Percentiles rank a stretch among this genome's conserved stretches.
Evolutionary conservation across 2,888 invertebrate genomes (phyloP).

Genomic region (Trisateles emortualis): DNA sequence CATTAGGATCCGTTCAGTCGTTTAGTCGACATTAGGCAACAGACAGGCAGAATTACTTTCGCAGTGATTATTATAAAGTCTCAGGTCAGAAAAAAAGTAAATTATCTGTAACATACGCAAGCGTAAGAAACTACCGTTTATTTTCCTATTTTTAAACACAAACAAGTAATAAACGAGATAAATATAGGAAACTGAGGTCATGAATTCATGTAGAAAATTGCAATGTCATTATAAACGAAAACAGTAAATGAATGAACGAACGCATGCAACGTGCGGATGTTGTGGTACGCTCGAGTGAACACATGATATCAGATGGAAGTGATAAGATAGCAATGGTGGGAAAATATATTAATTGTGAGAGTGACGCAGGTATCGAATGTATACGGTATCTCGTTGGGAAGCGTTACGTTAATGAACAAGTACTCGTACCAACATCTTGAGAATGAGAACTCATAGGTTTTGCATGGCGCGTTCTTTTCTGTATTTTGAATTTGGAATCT

Average conservation of each 20-base stretch:
- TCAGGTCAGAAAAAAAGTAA: too few species aligned
- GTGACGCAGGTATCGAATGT: slow-evolving; percentile 35
- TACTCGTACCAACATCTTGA: slow-evolving; percentile 3
- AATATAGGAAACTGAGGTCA: slow-evolving; percentile 28
- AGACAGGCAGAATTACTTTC: too few species aligned
- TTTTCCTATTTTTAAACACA: not conserved
- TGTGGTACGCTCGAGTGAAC: slow-evolving; percentile 61
- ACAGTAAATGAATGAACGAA: slow-evolving; percentile 31
- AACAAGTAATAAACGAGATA: not conserved
- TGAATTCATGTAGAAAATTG: slow-evolving; percentile 41
- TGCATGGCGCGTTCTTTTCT: not conserved
- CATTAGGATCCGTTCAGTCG: too few species aligned
- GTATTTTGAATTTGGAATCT: not conserved
- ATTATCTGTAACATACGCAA: too few species aligned
- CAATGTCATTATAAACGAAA: slow-evolving; percentile 43
- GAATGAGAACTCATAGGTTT: slow-evolving; percentile 12
- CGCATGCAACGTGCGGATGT: slow-evolving; percentile 62
- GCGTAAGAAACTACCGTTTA: not conserved
- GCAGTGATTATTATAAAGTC: too few species aligned
- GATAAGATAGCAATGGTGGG: slow-evolving; percentile 70
- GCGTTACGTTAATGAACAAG: slow-evolving; percentile 18
- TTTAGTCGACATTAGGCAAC: too few species aligned
- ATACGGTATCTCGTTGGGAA: slow-evolving; percentile 33
- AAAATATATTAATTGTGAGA: slow-evolving; percentile 50
- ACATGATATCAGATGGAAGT: slow-evolving; percentile 61